Evolutionary conservation across 2,797 vertebrate species (phyloP), one percentile per base, ranked within the genome.

Genomic region (Lates japonicus): DNA sequence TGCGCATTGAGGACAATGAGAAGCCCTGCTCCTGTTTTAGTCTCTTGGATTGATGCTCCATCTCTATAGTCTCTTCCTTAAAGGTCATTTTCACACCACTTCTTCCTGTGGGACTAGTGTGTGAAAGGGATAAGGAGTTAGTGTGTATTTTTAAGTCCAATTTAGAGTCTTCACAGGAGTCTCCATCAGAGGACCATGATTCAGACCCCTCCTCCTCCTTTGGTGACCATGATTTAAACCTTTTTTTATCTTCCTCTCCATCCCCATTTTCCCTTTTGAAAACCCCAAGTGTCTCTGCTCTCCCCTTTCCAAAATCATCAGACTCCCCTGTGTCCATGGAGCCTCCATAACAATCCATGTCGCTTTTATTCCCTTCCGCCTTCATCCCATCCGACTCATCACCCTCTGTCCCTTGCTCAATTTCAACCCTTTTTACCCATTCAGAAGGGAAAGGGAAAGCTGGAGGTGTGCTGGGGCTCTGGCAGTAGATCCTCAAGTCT

Each of bases 401-500:
- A 29, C 22, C 77, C 51, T 91, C 83, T 2, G 71, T 66, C 41
- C 52, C 86, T 41, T 61, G 82, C 66, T 90, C 82, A 5, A 55
- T 72, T 76, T 94, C 88, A 52, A 93, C 79, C 69, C 65, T 94
- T 79, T 82, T 93, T 9, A 95, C 94, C 75, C 66, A 95, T 72
- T 97, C 93, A 17, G 95, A 90, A 37, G 96, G 95, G 80, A 96
- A 80, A 41, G 97, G 97, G 86, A 97, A 97, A 61, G 95, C 90
- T 41, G 97, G 96, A 48, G 97, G 96, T 60, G 85, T 89, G 86
- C 97, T 96, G 60, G 97, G 97, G 80, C 95, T 98, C 91, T 99
- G 98, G 88, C 97, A 96, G 87, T 99, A 99, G 92, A 99, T 97
- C 60, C 98, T 94, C 83, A 99, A 92, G 90, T 99, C 98, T 37